Evolutionary conservation across 2,888 invertebrate genomes (phyloP).

Genomic region (Augiades crinisus): DNA sequence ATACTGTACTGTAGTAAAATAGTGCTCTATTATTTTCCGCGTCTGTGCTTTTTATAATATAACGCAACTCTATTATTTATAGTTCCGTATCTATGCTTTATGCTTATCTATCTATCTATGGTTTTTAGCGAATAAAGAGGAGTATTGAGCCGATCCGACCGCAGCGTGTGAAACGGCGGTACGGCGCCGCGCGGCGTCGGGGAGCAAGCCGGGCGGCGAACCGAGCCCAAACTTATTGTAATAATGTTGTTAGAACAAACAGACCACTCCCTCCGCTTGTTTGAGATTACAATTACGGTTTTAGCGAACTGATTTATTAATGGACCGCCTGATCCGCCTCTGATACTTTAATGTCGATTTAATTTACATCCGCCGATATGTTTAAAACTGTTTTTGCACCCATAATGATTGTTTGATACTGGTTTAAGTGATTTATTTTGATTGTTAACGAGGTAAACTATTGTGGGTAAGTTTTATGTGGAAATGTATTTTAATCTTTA

Average conservation of each 20-base stretch:
- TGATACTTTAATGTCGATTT: constrained; percentile 79
- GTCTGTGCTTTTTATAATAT: no score
- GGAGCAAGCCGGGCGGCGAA: constrained; percentile 47
- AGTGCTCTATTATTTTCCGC: no score
- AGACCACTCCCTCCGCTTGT: constrained; percentile 71
- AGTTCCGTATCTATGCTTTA: no score
- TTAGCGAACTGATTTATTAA: constrained; percentile 82
- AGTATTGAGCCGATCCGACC: constrained; percentile 18
- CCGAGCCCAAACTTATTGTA: constrained; percentile 77
- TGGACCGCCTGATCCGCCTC: constrained; percentile 78
- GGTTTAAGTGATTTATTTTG: no score
- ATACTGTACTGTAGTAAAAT: no score
- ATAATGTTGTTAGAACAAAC: constrained; percentile 81
- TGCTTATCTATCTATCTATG: no score
- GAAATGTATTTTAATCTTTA: no score
- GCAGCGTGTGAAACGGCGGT: constrained; percentile 46
- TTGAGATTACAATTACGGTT: constrained; percentile 82
- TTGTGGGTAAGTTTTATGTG: no score
- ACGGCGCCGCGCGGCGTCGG: constrained; percentile 34
- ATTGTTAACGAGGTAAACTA: no score
- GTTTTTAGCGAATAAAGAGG: no score
- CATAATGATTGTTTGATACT: neutral
- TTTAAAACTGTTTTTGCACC: constrained; percentile 11
- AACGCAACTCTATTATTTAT: no score
- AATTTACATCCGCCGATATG: constrained; percentile 58